Evolutionary conservation across 2,113 vertebrate genomes (phyloP).

Genomic region (Pedionomus torquatus): DNA sequence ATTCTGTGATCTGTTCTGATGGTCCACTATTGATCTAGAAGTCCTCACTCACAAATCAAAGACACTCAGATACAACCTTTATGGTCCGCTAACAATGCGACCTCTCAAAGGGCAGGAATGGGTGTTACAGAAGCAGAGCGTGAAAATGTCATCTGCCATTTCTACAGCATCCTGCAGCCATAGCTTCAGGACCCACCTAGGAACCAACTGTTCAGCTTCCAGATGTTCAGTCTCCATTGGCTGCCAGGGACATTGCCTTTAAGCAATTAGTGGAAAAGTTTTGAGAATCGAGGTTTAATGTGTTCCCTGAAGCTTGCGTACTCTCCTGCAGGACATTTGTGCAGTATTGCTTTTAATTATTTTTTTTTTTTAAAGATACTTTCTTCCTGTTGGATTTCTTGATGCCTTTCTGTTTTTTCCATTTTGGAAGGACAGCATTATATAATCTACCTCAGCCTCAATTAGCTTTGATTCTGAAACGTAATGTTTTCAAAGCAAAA

Average conservation of each 20-base stretch:
- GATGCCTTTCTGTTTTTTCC: background rate
- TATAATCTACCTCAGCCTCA: background rate
- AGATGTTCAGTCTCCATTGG: background rate
- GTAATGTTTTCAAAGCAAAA: background rate
- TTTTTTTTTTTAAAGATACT: background rate
- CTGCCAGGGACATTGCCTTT: background rate
- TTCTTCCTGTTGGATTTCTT: background rate
- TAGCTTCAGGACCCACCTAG: background rate
- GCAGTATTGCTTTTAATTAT: background rate
- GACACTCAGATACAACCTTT: background rate
- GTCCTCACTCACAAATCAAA: background rate
- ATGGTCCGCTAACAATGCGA: background rate
- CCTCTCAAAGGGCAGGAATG: background rate
- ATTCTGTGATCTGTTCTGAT: background rate
- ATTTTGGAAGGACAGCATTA: background rate
- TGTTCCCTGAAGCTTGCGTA: background rate
- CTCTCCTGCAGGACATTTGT: background rate
- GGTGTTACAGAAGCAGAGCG: background rate
- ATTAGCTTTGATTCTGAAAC: background rate
- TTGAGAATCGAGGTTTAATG: background rate
- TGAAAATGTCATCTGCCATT: constrained; percentile 16
- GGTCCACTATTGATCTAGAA: background rate
- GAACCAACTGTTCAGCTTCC: background rate
- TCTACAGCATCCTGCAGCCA: background rate
- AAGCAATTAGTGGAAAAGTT: background rate